Conservation (phyloP, 2,888 invertebrate genomes). For the Chorisops tibialis region DNA sequence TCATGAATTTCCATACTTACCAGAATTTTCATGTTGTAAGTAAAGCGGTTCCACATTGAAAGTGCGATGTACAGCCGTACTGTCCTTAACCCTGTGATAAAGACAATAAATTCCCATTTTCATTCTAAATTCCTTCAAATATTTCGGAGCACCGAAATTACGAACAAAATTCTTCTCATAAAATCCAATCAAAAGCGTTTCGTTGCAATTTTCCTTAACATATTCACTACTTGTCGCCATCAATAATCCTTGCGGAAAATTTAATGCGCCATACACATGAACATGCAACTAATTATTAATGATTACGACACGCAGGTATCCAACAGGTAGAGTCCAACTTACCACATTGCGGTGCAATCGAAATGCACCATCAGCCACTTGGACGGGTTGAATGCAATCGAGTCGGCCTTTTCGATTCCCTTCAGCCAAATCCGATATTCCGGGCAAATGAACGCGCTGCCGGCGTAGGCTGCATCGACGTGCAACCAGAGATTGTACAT, state of each 20-base stretch:
- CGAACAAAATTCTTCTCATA: not conserved
- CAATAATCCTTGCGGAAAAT: slow-evolving; percentile 20
- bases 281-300: slow-evolving; percentile 12
- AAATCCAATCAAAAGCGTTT: not conserved
- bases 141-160: not conserved
- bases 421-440: slow-evolving; percentile 88
- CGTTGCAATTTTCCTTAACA: not conserved
- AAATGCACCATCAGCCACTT: slow-evolving; percentile 99
- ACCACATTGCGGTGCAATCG: slow-evolving; percentile 99
- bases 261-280: no score
- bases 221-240: not conserved
- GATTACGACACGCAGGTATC: not conserved
- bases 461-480: slow-evolving; percentile 97
- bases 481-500: slow-evolving; percentile 91
- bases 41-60: slow-evolving; percentile 98
- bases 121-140: no score
- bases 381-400: slow-evolving; percentile 96
- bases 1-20: slow-evolving; percentile 54
- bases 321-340: slow-evolving; percentile 41
- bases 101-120: slow-evolving; percentile 35
- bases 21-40: slow-evolving; percentile 95
- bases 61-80: slow-evolving; percentile 87
- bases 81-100: slow-evolving; percentile 81
- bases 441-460: slow-evolving; percentile 92
- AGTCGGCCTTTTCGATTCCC: slow-evolving; percentile 89